A percentile compares a stretch with the other conserved stretches of the same genome.
These are phyloP conservation scores for Macrobrachium nipponense DNA, from an alignment of 1,140 invertebrate species.

Conservation along the genomic window DNA sequence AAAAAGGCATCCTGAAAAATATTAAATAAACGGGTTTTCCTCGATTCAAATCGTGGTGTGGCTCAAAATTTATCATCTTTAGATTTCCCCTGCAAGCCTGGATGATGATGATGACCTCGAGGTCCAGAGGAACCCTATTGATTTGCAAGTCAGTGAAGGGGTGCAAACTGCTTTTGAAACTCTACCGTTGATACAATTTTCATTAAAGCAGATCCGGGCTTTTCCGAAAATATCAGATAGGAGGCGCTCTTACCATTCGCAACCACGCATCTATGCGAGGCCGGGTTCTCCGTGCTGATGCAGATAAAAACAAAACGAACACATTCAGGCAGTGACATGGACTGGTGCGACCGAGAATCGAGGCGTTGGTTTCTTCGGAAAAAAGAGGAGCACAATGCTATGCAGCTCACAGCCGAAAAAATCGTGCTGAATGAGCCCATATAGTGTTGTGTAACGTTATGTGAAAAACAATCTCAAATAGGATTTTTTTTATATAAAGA, in stretches of 20 bases:
- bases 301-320: no score
- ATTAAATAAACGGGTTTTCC: no score
- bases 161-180: conserved; percentile 5
- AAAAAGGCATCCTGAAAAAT: no score
- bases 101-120: conserved; percentile 26
- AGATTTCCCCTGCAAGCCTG: background rate
- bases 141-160: background rate
- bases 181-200: conserved; percentile 26
- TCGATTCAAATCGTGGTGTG: background rate
- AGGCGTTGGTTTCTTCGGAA: no score
- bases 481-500: no score
- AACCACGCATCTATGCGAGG: conserved; percentile 19
- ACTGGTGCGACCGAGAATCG: no score
- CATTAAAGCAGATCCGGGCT: conserved; percentile 22
- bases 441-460: no score
- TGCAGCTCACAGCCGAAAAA: no score
- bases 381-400: no score
- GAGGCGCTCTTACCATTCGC: conserved; percentile 29
- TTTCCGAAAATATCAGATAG: conserved; percentile 30
- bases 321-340: no score
- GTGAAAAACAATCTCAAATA: no score
- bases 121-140: conserved; percentile 18
- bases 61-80: background rate
- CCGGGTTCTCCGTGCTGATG: conserved; percentile 21
- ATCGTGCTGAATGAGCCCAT: no score